These are phyloP conservation scores for Neopipo cinnamomea DNA, from an alignment of 2,113 vertebrate genomes.

Conservation along the genomic window DNA sequence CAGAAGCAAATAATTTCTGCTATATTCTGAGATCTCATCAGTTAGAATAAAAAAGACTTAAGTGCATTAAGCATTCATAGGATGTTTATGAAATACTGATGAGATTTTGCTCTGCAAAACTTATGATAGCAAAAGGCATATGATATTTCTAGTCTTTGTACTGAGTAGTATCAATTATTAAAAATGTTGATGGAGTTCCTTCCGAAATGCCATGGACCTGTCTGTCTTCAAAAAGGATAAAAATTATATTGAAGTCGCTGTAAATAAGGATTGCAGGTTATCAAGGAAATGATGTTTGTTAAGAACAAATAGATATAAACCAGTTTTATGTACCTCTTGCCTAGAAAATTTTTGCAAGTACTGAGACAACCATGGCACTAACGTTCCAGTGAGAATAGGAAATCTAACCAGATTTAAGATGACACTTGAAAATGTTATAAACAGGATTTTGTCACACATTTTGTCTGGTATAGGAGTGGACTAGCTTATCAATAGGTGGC, in stretches of 20 bases:
- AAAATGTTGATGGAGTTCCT: background rate
- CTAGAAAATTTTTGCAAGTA: background rate
- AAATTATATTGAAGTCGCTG: background rate
- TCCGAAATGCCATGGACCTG: background rate
- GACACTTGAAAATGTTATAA: background rate
- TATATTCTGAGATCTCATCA: background rate
- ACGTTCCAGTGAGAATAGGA: background rate
- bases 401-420: background rate
- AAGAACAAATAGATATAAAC: background rate
- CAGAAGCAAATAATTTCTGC: background rate
- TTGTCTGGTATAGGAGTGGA: background rate
- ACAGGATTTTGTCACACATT: background rate
- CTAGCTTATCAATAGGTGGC: background rate
- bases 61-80: background rate
- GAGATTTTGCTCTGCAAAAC: background rate
- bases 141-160: background rate
- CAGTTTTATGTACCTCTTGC: background rate
- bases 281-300: background rate
- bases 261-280: background rate
- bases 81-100: background rate
- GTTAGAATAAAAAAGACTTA: constrained; percentile 3
- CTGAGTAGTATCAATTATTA: background rate
- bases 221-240: background rate
- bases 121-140: background rate
- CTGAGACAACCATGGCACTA: background rate